Percentiles rank a stretch among this genome's conserved stretches.
phyloP scores from a whole-genome alignment of 2,888 invertebrate genomes.

The Drosophila pullipes region DNA sequence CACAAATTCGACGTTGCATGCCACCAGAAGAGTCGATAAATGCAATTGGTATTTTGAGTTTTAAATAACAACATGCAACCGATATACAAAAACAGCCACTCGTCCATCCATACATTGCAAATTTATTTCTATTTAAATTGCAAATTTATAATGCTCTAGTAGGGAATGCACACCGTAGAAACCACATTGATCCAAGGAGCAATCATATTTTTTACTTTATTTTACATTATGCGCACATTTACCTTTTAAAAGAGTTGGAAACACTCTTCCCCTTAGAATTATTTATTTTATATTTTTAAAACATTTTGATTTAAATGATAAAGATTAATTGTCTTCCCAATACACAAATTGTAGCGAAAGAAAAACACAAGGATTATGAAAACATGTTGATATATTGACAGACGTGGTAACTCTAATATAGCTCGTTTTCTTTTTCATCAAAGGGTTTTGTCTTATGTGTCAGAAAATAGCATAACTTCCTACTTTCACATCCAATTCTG shows the following conservation, averaged over 20 bases:
- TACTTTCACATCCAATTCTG: background rate
- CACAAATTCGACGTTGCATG: background rate
- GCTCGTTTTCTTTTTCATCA: background rate
- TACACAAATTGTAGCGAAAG: no score
- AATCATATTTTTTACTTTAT: background rate
- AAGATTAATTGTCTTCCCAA: background rate
- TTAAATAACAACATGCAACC: slow-evolving; percentile 6
- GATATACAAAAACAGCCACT: background rate
- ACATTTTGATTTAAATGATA: no score
- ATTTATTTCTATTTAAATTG: slow-evolving; percentile 50
- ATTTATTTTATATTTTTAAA: background rate
- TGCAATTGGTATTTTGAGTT: slow-evolving; percentile 23
- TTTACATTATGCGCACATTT: background rate
- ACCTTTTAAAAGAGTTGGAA: background rate
- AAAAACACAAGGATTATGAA: no score
- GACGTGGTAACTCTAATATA: no score
- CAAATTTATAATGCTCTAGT: background rate
- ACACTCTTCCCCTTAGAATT: background rate
- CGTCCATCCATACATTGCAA: background rate
- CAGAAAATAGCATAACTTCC: background rate
- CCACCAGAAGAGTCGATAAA: slow-evolving; percentile 14
- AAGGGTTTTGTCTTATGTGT: background rate
- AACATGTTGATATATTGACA: no score
- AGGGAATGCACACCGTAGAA: background rate
- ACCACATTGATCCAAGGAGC: background rate